phyloP scores from a whole-genome alignment of 2,888 invertebrate genomes.

The Drosophila percnosoma region DNA sequence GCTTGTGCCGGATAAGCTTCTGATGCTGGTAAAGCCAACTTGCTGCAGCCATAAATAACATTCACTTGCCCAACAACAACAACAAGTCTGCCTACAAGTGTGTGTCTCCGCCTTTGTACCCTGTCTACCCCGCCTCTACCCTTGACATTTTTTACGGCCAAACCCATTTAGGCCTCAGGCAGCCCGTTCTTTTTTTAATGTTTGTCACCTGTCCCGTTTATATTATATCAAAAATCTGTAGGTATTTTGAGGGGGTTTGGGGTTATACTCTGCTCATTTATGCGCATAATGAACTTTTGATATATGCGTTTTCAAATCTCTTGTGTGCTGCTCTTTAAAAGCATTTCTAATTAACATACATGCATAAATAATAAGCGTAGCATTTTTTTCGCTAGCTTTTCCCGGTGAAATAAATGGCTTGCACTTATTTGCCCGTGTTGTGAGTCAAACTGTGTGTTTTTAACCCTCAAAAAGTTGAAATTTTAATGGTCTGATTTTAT shows the following conservation, averaged over 20 bases:
- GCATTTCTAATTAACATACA: slow-evolving; percentile 80
- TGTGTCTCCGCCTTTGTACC: slow-evolving; percentile 25
- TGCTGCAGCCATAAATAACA: slow-evolving; percentile 77
- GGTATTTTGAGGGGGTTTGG: slow-evolving; percentile 48
- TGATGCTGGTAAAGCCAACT: slow-evolving; percentile 35
- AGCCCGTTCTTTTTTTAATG: slow-evolving; percentile 49
- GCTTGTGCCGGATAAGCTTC: slow-evolving; percentile 53
- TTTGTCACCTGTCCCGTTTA: slow-evolving; percentile 76
- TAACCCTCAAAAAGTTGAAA: slow-evolving; percentile 4
- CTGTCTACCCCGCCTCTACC: slow-evolving; percentile 49
- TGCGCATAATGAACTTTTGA: slow-evolving; percentile 78
- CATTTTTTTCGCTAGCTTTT: slow-evolving; percentile 50
- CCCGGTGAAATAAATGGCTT: slow-evolving; percentile 56
- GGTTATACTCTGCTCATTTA: slow-evolving; percentile 51
- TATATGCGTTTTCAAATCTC: slow-evolving; percentile 78
- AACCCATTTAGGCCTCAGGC: slow-evolving; percentile 55
- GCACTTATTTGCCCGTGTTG: slow-evolving; percentile 55
- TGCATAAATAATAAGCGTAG: slow-evolving; percentile 72
- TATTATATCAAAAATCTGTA: slow-evolving; percentile 75
- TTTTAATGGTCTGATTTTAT: slow-evolving; percentile 27
- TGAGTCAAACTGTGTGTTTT: slow-evolving; percentile 4
- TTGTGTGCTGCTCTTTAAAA: slow-evolving; percentile 72
- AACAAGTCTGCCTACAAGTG: slow-evolving; percentile 21
- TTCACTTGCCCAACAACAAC: slow-evolving; percentile 50
- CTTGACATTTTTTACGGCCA: slow-evolving; percentile 54